Evolutionary conservation across 1,140 invertebrate genomes (phyloP), one percentile per base, ranked within the genome.

Genomic region (Aleiodes sp.): DNA sequence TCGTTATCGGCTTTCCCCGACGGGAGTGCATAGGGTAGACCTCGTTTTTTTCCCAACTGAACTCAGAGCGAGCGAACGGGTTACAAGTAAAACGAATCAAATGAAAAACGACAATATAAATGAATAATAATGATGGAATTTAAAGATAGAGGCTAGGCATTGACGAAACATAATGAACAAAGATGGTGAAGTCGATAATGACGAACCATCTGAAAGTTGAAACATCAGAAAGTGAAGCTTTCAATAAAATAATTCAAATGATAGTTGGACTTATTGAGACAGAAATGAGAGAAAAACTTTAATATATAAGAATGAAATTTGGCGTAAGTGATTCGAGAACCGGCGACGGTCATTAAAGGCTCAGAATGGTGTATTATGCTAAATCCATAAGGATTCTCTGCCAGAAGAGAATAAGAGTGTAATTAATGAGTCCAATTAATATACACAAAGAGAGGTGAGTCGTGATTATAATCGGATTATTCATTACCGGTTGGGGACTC

Each of bases 371-470:
- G 46, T 21, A 52, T 52, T 52, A 52, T 52, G 46, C 46, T 52
- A 52, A 52, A 52, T 52, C 21, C 21, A 24, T 52, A 52, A 52
- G 26, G 10, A 21, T 0, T 52, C 39, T 41, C 14, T 41, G 39
- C n/a, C 39, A 41, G 3, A 14, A 14, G 46, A 7, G 16, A 52
- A 24, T 24, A 52, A 52, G 46, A 52, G 46, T 21, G 46, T 52
- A 52, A 52, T 52, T 52, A 52, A 52, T 63, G 31, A 63, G 35
- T 63, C 31, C 60, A 39, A 63, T 63, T 63, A 63, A 63, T 63
- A 63, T 24, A 63, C 35, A 39, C 31, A 39, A 39, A 35, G 35
- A 39, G 35, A 26, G 21, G 60, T 39, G 35, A 39, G 35, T 14
- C 21, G 35, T 63, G 35, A 63, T 63, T 63, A 63, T 63, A 63